These are phyloP conservation scores for Dasysyrphus tricinctus DNA, from an alignment of 2,888 invertebrate species.

Conservation along the genomic window DNA sequence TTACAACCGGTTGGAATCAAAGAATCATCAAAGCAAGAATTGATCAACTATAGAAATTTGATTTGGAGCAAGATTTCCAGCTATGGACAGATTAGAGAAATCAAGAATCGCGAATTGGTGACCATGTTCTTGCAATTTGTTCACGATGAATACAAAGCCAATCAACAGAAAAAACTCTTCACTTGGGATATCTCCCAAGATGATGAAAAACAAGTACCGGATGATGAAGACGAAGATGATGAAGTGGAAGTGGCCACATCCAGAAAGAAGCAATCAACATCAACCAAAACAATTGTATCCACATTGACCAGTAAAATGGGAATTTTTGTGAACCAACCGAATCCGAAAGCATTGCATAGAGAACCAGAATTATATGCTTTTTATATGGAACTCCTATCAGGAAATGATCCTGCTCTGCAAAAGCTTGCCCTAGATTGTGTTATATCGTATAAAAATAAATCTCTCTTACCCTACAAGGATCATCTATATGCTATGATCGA, in stretches of 20 bases:
- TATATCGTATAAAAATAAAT: slow-evolving; percentile 92
- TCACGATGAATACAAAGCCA: slow-evolving; percentile 86
- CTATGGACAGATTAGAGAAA: slow-evolving; percentile 90
- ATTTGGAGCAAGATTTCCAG: slow-evolving; percentile 91
- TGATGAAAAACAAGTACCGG: slow-evolving; percentile 77
- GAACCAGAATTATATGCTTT: slow-evolving; percentile 90
- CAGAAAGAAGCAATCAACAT: slow-evolving; percentile 75
- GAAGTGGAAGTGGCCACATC: slow-evolving; percentile 79
- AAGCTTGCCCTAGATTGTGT: slow-evolving; percentile 94
- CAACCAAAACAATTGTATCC: slow-evolving; percentile 80
- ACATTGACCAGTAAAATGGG: slow-evolving; percentile 88
- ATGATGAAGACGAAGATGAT: slow-evolving; percentile 81
- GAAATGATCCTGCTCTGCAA: slow-evolving; percentile 91
- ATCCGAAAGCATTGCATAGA: slow-evolving; percentile 91
- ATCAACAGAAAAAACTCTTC: slow-evolving; percentile 85
- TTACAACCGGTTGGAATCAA: slow-evolving; percentile 41
- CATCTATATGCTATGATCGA: slow-evolving; percentile 92
- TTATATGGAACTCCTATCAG: slow-evolving; percentile 91
- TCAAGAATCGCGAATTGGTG: slow-evolving; percentile 91
- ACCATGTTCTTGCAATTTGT: slow-evolving; percentile 91
- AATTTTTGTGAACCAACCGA: slow-evolving; percentile 91
- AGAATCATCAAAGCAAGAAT: slow-evolving; percentile 77
- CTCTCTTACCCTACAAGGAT: slow-evolving; percentile 90
- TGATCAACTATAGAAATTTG: slow-evolving; percentile 89
- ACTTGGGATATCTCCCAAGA: slow-evolving; percentile 85